A percentile compares a stretch with the other conserved stretches of the same genome.
phyloP scores from a whole-genome alignment of 1,140 invertebrate genomes.

The Lordiphosa clarofinis region DNA sequence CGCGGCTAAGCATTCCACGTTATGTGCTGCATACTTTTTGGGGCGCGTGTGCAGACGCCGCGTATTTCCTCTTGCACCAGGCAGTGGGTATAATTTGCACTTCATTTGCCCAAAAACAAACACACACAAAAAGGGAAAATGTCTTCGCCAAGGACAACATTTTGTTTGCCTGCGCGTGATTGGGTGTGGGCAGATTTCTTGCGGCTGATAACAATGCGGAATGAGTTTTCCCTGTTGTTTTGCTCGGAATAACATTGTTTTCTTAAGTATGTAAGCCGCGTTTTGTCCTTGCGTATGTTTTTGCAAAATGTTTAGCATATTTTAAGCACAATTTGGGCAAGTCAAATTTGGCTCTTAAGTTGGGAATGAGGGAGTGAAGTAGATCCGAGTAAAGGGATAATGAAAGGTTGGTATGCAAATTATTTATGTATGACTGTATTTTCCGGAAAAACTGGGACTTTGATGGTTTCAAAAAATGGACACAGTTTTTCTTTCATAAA shows the following conservation, averaged over 20 bases:
- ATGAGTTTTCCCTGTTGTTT: conserved; percentile 28
- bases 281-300: conserved; percentile 47
- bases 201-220: conserved; percentile 40
- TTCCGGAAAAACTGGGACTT: too few species aligned
- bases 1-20: conserved; percentile 44
- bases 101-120: conserved; percentile 50
- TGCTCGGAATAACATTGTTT: conserved; percentile 10
- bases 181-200: conserved; percentile 29
- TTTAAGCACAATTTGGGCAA: conserved; percentile 20
- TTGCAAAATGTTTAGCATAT: conserved; percentile 47
- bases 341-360: conserved; percentile 42
- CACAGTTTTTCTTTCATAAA: too few species aligned
- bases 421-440: too few species aligned
- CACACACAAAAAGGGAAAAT: conserved; percentile 21
- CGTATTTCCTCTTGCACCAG: conserved; percentile 30
- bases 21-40: conserved; percentile 48
- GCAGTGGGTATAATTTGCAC: conserved; percentile 65
- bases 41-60: conserved; percentile 12
- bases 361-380: conserved; percentile 5
- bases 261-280: conserved; percentile 16
- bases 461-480: too few species aligned
- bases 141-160: conserved; percentile 42
- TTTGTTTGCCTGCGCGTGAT: conserved; percentile 22
- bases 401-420: too few species aligned
- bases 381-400: conserved; percentile 3